Conservation (phyloP, 2,797 vertebrate species). For the Hippocampus kuda region DNA sequence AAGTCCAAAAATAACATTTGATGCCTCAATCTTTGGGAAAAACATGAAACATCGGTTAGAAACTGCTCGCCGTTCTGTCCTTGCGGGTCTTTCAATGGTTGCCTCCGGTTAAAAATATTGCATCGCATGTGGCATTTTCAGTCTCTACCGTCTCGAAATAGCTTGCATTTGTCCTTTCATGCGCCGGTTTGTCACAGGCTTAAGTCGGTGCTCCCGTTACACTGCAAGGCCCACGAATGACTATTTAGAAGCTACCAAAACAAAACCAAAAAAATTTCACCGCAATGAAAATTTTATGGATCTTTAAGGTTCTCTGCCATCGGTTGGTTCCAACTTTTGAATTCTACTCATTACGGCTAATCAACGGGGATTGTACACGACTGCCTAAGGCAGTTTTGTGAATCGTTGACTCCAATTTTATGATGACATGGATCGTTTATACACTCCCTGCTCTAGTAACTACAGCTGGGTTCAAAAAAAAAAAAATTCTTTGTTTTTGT, state of each 20-base stretch:
- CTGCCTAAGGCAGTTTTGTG: neutral
- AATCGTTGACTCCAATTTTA: neutral
- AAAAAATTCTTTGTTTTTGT: neutral
- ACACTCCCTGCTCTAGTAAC: neutral
- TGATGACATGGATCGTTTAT: neutral
- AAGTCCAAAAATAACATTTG: constrained; percentile 7
- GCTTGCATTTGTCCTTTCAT: constrained; percentile 1
- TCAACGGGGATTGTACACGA: neutral
- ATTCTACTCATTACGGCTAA: neutral
- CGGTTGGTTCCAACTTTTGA: neutral
- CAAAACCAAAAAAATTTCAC: no score
- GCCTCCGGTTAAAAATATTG: neutral
- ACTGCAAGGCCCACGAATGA: no score
- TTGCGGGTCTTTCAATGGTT: neutral
- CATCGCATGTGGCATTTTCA: neutral
- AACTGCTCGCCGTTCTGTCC: constrained; percentile 16
- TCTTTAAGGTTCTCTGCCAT: neutral
- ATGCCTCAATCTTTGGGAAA: constrained; percentile 1
- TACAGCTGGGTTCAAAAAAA: neutral
- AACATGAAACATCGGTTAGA: constrained; percentile 13
- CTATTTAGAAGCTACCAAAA: no score
- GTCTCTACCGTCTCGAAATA: constrained; percentile 7
- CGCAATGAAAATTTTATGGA: no score
- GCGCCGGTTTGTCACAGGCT: neutral
- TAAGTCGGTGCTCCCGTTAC: no score